Evolutionary conservation across 2,113 vertebrate species (phyloP).

Genomic region (Aleadryas rufinucha): DNA sequence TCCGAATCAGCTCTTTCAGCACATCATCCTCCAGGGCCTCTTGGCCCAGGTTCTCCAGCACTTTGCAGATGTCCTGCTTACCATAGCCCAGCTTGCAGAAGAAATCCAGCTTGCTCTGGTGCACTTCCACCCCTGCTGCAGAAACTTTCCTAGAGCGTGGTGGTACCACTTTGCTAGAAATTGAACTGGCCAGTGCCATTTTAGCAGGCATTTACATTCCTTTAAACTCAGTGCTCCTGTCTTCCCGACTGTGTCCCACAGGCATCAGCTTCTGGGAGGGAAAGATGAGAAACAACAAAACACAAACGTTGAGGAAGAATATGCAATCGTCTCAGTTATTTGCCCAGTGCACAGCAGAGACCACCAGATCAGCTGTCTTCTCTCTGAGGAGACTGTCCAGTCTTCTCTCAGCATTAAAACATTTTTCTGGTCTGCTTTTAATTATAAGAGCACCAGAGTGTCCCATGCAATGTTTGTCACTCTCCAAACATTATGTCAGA

Average conservation of each 20-base stretch:
- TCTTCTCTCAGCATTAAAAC: not conserved
- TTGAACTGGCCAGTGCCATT: not conserved
- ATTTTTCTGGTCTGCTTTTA: not conserved
- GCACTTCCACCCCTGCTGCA: slow-evolving; percentile 57
- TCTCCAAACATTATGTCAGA: not conserved
- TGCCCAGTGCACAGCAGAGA: not conserved
- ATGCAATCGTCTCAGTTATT: not conserved
- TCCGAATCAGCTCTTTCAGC: slow-evolving; percentile 87
- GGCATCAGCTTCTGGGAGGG: not conserved
- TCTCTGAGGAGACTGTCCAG: not conserved
- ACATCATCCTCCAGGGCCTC: slow-evolving; percentile 88
- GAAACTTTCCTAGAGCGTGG: not conserved
- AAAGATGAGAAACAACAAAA: not conserved
- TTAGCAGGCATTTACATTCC: not conserved
- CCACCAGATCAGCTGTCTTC: not conserved
- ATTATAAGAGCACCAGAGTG: not conserved
- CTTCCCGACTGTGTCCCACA: not conserved
- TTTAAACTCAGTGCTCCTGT: not conserved
- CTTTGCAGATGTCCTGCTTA: slow-evolving; percentile 77
- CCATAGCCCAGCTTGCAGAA: slow-evolving; percentile 88
- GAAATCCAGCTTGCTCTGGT: slow-evolving; percentile 80
- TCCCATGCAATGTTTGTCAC: not conserved
- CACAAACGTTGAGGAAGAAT: not conserved
- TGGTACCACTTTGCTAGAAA: not conserved
- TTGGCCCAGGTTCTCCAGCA: slow-evolving; percentile 79